Conservation (phyloP, 2,797 vertebrate genomes). For the Sebastes hopkinsi region DNA sequence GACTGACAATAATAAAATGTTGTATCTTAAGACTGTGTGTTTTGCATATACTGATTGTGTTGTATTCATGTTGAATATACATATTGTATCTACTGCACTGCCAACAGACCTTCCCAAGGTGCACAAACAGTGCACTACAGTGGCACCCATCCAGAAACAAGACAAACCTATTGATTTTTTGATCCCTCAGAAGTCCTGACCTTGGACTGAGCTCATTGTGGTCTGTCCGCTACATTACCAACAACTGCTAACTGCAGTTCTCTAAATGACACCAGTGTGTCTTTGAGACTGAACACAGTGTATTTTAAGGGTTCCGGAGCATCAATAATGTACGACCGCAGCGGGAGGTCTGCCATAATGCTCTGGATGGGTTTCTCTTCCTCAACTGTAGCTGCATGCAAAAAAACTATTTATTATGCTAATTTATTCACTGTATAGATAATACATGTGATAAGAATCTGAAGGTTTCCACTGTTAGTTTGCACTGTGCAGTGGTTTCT, state of each 20-base stretch:
- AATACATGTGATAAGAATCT: neutral
- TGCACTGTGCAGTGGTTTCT: neutral
- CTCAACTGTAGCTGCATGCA: conserved; percentile 13
- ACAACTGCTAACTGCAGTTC: conserved; percentile 39
- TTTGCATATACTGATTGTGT: neutral
- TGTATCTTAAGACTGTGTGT: conserved; percentile 73
- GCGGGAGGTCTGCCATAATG: conserved; percentile 32
- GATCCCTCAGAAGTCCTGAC: conserved; percentile 51
- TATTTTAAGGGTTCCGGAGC: conserved; percentile 31
- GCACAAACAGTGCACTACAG: neutral
- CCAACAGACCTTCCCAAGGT: neutral
- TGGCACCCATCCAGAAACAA: conserved; percentile 50
- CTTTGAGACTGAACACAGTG: conserved; percentile 26
- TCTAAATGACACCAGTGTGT: conserved; percentile 49
- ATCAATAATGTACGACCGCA: conserved; percentile 59
- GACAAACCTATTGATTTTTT: conserved; percentile 64
- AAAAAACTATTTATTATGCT: conserved; percentile 14
- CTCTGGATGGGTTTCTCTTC: conserved; percentile 33
- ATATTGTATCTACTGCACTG: neutral
- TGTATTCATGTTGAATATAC: neutral
- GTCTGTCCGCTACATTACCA: conserved; percentile 49
- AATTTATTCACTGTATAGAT: conserved; percentile 9
- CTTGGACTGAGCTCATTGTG: conserved; percentile 54
- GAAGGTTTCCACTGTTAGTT: neutral
- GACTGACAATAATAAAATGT: conserved; percentile 87